Evolutionary conservation across 1,140 invertebrate species (phyloP).

Genomic region (Gonatopus flavifemur): DNA sequence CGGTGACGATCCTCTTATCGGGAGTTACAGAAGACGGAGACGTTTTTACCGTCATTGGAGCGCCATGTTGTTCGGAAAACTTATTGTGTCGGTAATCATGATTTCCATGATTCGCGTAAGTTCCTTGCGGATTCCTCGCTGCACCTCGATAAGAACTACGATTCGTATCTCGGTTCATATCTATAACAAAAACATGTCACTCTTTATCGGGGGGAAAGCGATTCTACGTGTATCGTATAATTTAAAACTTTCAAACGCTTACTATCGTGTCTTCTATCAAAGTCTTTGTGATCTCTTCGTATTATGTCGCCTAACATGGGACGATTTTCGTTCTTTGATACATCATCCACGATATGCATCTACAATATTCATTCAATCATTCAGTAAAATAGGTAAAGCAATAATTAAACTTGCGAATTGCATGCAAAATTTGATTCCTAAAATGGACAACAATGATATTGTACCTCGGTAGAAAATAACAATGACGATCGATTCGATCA

Average conservation of each 20-base stretch:
- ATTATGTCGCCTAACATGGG: slow-evolving; percentile 26
- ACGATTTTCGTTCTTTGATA: slow-evolving; percentile 26
- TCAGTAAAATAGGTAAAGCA: too few species aligned
- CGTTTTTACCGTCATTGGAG: background rate
- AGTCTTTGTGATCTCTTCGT: slow-evolving; percentile 39
- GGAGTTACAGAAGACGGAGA: slow-evolving; percentile 9
- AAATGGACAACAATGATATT: background rate
- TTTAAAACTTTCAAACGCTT: slow-evolving; percentile 11
- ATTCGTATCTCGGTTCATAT: slow-evolving; percentile 31
- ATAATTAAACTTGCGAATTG: slow-evolving; percentile 4
- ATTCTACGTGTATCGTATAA: too few species aligned
- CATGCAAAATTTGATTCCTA: background rate
- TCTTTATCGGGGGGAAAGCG: too few species aligned
- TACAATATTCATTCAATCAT: too few species aligned
- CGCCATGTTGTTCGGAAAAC: slow-evolving; percentile 19
- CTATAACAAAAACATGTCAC: slow-evolving; percentile 21
- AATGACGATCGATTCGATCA: too few species aligned
- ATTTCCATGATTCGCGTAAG: slow-evolving; percentile 30
- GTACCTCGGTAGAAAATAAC: background rate
- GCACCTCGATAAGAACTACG: slow-evolving; percentile 30
- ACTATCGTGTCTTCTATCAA: slow-evolving; percentile 37
- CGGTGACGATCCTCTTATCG: slow-evolving; percentile 37
- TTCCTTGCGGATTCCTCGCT: slow-evolving; percentile 28
- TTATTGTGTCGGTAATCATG: slow-evolving; percentile 32
- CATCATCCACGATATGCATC: slow-evolving; percentile 37